Conservation (phyloP, 1,140 invertebrate species). For the Bombus confusus region DNA sequence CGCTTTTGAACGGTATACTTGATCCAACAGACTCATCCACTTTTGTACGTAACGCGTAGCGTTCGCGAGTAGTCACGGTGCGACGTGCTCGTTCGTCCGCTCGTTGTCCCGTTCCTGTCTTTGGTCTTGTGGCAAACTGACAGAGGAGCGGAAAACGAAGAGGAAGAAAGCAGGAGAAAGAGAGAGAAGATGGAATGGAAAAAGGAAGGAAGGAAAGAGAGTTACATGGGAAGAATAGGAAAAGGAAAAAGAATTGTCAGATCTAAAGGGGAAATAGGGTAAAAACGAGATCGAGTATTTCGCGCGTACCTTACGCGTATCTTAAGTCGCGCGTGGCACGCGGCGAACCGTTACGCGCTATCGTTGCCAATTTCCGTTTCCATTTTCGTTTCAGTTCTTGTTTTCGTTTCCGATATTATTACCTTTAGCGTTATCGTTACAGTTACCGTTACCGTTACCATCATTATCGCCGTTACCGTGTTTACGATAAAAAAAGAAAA, state of each 20-base stretch:
- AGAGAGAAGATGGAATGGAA: too few species aligned
- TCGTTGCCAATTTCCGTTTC: neutral
- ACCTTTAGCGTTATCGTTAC: neutral
- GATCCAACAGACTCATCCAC: neutral
- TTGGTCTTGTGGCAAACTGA: neutral
- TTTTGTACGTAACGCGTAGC: neutral
- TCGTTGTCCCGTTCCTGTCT: neutral
- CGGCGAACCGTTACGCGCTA: neutral
- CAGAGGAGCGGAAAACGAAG: neutral
- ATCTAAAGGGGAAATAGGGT: neutral
- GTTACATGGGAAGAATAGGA: neutral
- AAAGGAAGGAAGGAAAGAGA: neutral
- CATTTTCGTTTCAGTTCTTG: neutral
- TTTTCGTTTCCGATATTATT: neutral
- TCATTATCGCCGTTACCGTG: neutral
- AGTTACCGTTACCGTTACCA: neutral
- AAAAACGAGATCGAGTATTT: neutral
- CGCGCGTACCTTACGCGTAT: neutral
- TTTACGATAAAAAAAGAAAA: neutral
- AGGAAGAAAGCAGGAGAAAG: neutral
- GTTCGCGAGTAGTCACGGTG: neutral
- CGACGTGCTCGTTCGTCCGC: neutral
- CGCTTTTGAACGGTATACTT: slow-evolving; percentile 37
- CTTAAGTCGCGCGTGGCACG: neutral
- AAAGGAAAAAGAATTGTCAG: too few species aligned